A percentile compares a stretch with the other conserved stretches of the same genome.
These are phyloP conservation scores for Nudaria mundana DNA, from an alignment of 2,888 invertebrate genomes.

Conservation along the genomic window DNA sequence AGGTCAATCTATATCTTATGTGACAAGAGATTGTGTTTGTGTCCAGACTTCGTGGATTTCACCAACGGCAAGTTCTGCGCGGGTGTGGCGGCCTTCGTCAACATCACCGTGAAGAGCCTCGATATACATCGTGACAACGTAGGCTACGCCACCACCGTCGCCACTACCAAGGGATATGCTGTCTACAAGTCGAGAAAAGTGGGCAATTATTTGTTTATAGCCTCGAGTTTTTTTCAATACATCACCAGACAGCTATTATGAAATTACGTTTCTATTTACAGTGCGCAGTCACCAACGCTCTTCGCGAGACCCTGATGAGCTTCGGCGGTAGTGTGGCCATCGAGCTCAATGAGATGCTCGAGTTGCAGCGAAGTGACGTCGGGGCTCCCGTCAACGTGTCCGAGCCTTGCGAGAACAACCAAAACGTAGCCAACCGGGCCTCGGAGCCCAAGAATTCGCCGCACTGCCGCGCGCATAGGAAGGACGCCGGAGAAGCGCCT, in stretches of 20 bases:
- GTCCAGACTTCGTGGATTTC: constrained; percentile 70
- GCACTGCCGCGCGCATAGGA: constrained; percentile 33
- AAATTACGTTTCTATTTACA: constrained; percentile 32
- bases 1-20: background rate
- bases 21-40: background rate
- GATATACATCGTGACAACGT: constrained; percentile 74
- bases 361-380: constrained; percentile 34
- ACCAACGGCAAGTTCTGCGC: constrained; percentile 64
- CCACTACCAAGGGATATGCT: constrained; percentile 62
- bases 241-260: too few relatives aligned
- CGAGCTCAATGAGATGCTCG: constrained; percentile 55
- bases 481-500: constrained; percentile 28
- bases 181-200: constrained; percentile 75
- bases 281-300: constrained; percentile 72
- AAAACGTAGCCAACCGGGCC: constrained; percentile 43
- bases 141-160: constrained; percentile 67
- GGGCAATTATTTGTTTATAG: background rate
- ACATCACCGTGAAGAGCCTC: constrained; percentile 61
- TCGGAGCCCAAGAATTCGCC: constrained; percentile 43
- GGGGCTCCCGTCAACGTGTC: constrained; percentile 18
- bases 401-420: constrained; percentile 48
- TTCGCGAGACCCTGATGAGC: constrained; percentile 69
- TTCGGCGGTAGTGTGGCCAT: constrained; percentile 67
- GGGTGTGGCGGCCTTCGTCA: constrained; percentile 70
- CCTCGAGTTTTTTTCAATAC: too few relatives aligned